Conservation (phyloP, 2,797 vertebrate genomes). For the Gambelia wislizenii region DNA sequence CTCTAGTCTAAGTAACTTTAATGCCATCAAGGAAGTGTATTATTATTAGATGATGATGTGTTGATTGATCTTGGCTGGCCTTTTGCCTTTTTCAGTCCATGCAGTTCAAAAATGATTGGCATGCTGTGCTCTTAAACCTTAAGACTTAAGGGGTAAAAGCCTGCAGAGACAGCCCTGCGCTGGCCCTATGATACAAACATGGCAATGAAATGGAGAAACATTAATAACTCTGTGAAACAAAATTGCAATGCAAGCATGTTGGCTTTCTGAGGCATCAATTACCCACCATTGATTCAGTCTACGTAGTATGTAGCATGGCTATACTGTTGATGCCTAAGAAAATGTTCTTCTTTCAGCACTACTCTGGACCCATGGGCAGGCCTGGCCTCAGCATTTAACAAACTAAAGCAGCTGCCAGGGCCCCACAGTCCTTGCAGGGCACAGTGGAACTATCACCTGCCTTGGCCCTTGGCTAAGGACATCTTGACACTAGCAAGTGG, state of each 20-base stretch:
- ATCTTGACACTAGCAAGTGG: not conserved
- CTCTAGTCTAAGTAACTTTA: not conserved
- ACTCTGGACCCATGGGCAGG: no score
- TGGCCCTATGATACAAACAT: not conserved
- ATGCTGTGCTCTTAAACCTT: not conserved
- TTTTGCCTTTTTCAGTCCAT: not conserved
- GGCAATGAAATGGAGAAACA: not conserved
- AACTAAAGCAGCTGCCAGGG: not conserved
- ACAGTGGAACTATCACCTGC: not conserved
- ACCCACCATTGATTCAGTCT: not conserved
- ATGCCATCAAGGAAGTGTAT: constrained; percentile 2
- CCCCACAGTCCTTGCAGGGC: no score
- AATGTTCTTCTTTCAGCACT: not conserved
- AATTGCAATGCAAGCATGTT: not conserved
- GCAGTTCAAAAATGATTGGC: not conserved
- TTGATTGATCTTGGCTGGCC: constrained; percentile 17
- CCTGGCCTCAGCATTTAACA: not conserved
- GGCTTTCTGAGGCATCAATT: not conserved
- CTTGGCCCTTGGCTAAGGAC: not conserved
- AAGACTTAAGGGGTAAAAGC: no score
- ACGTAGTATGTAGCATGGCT: not conserved
- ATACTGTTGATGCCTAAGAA: not conserved
- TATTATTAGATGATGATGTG: not conserved
- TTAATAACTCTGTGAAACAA: not conserved
- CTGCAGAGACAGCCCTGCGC: not conserved